Evolutionary conservation across 1,140 invertebrate species (phyloP).

Genomic region (Frieseomelitta varia): DNA sequence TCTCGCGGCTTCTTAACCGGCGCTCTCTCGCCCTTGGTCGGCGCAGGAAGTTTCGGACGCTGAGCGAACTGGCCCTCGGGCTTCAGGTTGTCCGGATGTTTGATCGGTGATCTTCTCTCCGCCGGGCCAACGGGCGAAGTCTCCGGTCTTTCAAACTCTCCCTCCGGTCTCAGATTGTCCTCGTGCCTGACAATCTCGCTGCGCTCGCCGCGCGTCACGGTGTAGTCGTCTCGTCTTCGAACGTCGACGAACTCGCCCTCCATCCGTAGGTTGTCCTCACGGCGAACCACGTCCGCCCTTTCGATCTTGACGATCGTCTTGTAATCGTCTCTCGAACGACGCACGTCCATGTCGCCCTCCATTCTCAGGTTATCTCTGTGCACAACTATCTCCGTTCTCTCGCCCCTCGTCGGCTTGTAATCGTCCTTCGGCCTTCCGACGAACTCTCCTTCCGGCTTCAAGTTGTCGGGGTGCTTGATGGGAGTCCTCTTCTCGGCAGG

Average conservation of each 20-base stretch:
- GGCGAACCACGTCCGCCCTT: constrained; percentile 77
- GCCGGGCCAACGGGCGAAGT: constrained; percentile 65
- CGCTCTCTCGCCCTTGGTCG: constrained; percentile 68
- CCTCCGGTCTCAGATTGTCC: constrained; percentile 82
- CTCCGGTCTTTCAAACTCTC: constrained; percentile 78
- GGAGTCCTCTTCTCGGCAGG: constrained; percentile 76
- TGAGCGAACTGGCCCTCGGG: constrained; percentile 84
- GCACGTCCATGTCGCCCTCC: constrained; percentile 83
- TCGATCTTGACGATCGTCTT: constrained; percentile 79
- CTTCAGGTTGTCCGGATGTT: constrained; percentile 82
- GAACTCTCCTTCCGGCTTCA: constrained; percentile 82
- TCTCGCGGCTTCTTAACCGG: constrained; percentile 61
- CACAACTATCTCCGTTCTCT: constrained; percentile 77
- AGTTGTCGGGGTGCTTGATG: constrained; percentile 80
- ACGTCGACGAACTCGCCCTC: constrained; percentile 84
- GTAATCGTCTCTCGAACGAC: constrained; percentile 82
- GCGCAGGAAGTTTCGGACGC: constrained; percentile 70
- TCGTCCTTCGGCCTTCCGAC: constrained; percentile 81
- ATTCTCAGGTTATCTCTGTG: constrained; percentile 84
- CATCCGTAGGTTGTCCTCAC: constrained; percentile 82
- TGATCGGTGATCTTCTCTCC: constrained; percentile 72
- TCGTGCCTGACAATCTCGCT: constrained; percentile 84
- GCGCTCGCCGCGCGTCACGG: constrained; percentile 83
- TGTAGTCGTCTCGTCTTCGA: constrained; percentile 83
- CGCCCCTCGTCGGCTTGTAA: constrained; percentile 64